Evolutionary conservation across 2,113 vertebrate species (phyloP).

Genomic region (Stigmatopora argus): DNA sequence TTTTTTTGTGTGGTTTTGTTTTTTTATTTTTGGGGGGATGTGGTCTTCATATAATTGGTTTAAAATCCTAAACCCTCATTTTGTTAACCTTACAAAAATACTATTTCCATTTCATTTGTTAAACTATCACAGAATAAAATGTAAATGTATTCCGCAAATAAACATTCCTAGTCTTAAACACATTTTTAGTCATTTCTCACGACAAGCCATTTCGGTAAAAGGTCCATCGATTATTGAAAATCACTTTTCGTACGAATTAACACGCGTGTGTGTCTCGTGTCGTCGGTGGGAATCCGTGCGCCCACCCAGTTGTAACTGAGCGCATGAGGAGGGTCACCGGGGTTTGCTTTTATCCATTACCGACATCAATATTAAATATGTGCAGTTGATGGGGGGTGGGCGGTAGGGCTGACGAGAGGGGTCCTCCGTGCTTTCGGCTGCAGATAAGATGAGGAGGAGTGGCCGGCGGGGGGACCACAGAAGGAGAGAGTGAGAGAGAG

Average conservation of each 20-base stretch:
- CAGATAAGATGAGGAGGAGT: conserved; percentile 81
- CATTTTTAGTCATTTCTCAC: background rate
- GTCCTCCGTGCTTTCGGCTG: conserved; percentile 72
- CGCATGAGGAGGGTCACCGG: conserved; percentile 17
- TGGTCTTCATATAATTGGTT: no score
- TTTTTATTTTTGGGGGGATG: no score
- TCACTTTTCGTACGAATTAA: background rate
- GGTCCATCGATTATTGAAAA: background rate
- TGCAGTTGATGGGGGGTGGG: conserved; percentile 50
- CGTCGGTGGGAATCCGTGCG: background rate
- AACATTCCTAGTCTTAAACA: background rate
- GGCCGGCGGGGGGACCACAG: conserved; percentile 70
- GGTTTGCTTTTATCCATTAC: conserved; percentile 47
- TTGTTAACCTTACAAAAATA: no score
- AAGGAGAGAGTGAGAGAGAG: conserved; percentile 73
- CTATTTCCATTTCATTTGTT: no score
- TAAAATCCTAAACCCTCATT: no score
- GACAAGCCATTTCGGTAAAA: background rate
- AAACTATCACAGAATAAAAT: no score
- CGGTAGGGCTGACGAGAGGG: conserved; percentile 69
- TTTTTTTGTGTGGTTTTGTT: no score
- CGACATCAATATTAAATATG: conserved; percentile 69
- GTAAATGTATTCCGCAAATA: no score
- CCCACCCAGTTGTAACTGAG: background rate
- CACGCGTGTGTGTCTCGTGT: background rate